A percentile compares a stretch with the other conserved stretches of the same genome.
Evolutionary conservation across 2,888 invertebrate species (phyloP).

Genomic region (Epinotia ramella): DNA sequence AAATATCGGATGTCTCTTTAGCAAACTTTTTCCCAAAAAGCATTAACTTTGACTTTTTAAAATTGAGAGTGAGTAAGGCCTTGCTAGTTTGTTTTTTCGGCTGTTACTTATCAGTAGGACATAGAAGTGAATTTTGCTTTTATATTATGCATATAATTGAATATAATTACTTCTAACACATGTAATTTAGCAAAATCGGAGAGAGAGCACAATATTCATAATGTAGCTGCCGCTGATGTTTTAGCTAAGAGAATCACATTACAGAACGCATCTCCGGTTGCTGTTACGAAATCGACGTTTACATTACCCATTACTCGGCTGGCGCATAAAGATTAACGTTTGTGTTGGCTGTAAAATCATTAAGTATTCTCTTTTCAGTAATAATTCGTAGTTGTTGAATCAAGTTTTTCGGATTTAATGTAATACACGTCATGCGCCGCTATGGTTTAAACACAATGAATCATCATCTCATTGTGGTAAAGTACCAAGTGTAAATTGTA

Average conservation of each 20-base stretch:
- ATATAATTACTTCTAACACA: not conserved
- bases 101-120: not conserved
- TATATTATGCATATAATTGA: not conserved
- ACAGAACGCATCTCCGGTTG: slow-evolving; percentile 34
- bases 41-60: not conserved
- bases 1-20: not conserved
- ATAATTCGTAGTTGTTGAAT: slow-evolving; percentile 1
- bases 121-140: not conserved
- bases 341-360: not conserved
- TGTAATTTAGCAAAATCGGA: not conserved
- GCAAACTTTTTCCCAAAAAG: not conserved
- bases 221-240: not conserved
- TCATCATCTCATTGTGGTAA: slow-evolving; percentile 5
- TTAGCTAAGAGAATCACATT: slow-evolving; percentile 7
- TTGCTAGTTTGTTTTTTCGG: not conserved
- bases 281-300: slow-evolving; percentile 33
- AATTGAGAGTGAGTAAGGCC: not conserved
- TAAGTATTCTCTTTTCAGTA: not conserved
- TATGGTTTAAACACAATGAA: slow-evolving; percentile 1
- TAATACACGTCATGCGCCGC: not conserved
- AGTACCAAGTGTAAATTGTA: not conserved
- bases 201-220: slow-evolving; percentile 5
- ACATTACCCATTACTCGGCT: slow-evolving; percentile 24
- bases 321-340: not conserved
- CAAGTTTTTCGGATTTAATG: not conserved